Evolutionary conservation across 2,113 vertebrate genomes (phyloP).

Genomic region (Eulemur rufifrons): DNA sequence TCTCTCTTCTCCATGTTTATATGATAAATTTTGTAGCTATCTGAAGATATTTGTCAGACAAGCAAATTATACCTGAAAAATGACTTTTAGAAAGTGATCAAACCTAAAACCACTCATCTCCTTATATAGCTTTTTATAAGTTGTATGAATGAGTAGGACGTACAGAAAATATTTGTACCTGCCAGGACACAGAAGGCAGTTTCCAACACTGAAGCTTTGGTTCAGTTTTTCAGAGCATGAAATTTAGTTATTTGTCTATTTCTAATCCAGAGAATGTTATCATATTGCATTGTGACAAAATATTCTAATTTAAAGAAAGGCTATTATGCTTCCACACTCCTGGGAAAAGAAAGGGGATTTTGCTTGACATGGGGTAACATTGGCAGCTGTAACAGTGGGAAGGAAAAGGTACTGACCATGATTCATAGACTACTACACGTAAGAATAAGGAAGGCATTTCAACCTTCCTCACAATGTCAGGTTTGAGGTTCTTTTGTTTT

Average conservation of each 20-base stretch:
- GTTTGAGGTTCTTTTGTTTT: conserved; percentile 28
- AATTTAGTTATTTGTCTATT: not conserved
- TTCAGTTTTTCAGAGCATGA: not conserved
- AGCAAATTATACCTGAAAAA: conserved; percentile 40
- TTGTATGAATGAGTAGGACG: not conserved
- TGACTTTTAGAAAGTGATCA: not conserved
- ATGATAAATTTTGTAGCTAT: not conserved
- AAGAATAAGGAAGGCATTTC: conserved; percentile 35
- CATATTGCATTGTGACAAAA: not conserved
- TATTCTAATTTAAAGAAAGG: conserved; percentile 21
- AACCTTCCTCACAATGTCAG: not conserved
- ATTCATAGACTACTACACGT: not conserved
- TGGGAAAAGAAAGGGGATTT: not conserved
- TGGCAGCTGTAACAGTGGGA: not conserved
- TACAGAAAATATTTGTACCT: not conserved
- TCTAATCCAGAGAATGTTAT: not conserved
- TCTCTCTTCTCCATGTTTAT: not conserved
- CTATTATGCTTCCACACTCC: not conserved
- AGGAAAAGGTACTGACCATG: conserved; percentile 6
- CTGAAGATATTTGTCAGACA: conserved; percentile 12
- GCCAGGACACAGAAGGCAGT: not conserved
- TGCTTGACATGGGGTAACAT: not conserved
- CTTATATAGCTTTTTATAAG: not conserved
- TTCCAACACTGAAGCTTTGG: not conserved
- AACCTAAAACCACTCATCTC: not conserved